Evolutionary conservation across 2,113 vertebrate species (phyloP), one percentile per base, ranked within the genome.

Genomic region (Uropsilus gracilis): DNA sequence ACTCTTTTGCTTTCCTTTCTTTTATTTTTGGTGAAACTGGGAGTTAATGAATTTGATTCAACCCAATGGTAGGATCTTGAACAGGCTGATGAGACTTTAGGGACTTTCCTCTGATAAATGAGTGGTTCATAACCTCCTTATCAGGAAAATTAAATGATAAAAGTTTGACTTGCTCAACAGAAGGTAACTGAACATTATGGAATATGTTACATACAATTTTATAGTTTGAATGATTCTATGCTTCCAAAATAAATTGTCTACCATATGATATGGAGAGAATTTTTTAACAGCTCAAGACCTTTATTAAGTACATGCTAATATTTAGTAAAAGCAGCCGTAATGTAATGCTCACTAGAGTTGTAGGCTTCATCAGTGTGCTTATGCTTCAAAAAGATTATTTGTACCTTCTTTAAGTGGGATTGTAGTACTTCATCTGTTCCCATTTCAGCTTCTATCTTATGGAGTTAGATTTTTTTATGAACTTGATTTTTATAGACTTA

Each of bases 401-500:
- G 86, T 96, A 34, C 63, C 46, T 77, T 1, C 85, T 92, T 72
- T 50, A 86, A 83, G 2, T 93, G 75, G 5, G 30, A 94, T 85
- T 95, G 7, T 7, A 57, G 30, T 34, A 64, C 86, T 94, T 83
- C 88, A 48, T 95, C 18, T 89, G 11, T 72, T 94, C 69, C 17
- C 42, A 75, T 88, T 95, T 92, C 94, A 95, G 16, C 50, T 89
- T 75, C 17, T 9, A 46, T 81, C 57, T 71, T 91, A 92, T 8
- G 22, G 18, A 53, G 6, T 55, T 55, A 22, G 5, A 55, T 55
- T 55, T 55, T 50, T 55, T 55, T 55, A 55, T 55, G 22, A 55
- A 55, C 53, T 55, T 96, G 91, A 95, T 95, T 95, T 96, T 94
- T 94, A 95, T 92, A 68, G n/a, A 84, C 89, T 91, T 85, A 48